Evolutionary conservation across 2,113 vertebrate genomes (phyloP).

Genomic region (Brachionichthys hirsutus): DNA sequence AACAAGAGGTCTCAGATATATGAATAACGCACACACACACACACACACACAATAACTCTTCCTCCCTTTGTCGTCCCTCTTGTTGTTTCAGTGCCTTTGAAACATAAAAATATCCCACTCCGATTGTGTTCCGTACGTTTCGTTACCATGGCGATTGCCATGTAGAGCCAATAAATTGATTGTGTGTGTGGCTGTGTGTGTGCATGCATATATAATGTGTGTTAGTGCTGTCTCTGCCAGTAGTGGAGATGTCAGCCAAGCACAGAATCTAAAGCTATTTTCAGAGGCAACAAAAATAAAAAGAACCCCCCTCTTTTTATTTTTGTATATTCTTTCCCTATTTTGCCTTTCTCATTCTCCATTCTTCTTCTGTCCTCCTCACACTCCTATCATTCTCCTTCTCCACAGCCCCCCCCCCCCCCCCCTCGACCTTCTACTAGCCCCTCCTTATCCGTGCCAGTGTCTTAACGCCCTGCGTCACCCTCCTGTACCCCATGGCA

Average conservation of each 20-base stretch:
- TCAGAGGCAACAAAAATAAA: constrained; percentile 58
- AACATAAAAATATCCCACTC: constrained; percentile 73
- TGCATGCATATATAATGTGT: constrained; percentile 40
- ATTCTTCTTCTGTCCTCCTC: constrained; percentile 31
- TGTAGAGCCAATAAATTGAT: constrained; percentile 49
- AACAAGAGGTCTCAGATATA: too few species aligned
- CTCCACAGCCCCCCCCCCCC: not conserved
- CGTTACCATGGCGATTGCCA: constrained; percentile 73
- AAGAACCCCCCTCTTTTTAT: constrained; percentile 36
- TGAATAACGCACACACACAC: constrained; percentile 6
- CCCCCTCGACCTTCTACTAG: constrained; percentile 16
- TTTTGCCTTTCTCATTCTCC: constrained; percentile 31
- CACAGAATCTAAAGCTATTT: constrained; percentile 62
- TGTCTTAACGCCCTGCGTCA: constrained; percentile 24
- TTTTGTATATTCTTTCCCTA: constrained; percentile 27
- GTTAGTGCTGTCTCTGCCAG: constrained; percentile 62
- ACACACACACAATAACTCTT: constrained; percentile 30
- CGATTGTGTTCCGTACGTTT: constrained; percentile 69
- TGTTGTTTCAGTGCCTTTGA: constrained; percentile 73
- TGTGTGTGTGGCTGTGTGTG: constrained; percentile 8
- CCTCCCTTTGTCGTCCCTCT: constrained; percentile 59
- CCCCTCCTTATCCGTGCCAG: constrained; percentile 24
- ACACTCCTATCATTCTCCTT: constrained; percentile 31
- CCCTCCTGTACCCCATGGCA: constrained; percentile 21
- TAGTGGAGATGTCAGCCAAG: constrained; percentile 63